Evolutionary conservation across 2,797 vertebrate genomes (phyloP).

Genomic region (Myripristis jacobus): DNA sequence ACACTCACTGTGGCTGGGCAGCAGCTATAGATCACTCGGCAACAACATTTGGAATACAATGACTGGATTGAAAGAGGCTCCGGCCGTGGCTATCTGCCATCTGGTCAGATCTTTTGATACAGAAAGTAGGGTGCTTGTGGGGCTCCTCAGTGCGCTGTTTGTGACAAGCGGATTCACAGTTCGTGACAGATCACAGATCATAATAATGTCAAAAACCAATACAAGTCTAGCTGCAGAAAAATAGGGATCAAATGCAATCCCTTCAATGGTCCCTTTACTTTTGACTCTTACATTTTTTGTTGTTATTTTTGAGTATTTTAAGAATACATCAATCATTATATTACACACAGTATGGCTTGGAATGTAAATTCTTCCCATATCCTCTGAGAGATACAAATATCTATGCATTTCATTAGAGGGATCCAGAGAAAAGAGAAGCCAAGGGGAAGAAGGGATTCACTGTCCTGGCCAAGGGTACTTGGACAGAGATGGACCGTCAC

Average conservation of each 20-base stretch:
- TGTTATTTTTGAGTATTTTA: slow-evolving; percentile 22
- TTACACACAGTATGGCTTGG: slow-evolving; percentile 7
- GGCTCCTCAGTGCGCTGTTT: slow-evolving; percentile 66
- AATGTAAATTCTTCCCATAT: slow-evolving; percentile 14
- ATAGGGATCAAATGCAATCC: slow-evolving; percentile 1
- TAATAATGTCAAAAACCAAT: slow-evolving; percentile 66
- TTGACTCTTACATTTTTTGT: background rate
- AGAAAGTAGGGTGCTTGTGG: slow-evolving; percentile 75
- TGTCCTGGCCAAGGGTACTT: slow-evolving; percentile 1
- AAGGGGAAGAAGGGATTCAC: slow-evolving; percentile 25
- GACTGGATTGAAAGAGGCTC: slow-evolving; percentile 75
- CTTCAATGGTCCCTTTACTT: slow-evolving; percentile 11
- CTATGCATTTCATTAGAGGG: too few relatives aligned
- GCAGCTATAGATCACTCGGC: slow-evolving; percentile 75
- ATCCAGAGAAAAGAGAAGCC: background rate
- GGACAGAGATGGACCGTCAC: background rate
- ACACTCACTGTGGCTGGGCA: slow-evolving; percentile 63
- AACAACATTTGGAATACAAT: slow-evolving; percentile 78
- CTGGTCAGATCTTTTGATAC: slow-evolving; percentile 81
- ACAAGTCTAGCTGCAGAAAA: slow-evolving; percentile 30
- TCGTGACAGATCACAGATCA: slow-evolving; percentile 62
- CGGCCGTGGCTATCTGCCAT: slow-evolving; percentile 77
- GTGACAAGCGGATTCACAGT: slow-evolving; percentile 59
- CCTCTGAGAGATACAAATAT: slow-evolving; percentile 10
- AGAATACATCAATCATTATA: background rate